A percentile compares a stretch with the other conserved stretches of the same genome.
Evolutionary conservation across 2,888 invertebrate species (phyloP).

Genomic region (Drosophila flavopinicola): DNA sequence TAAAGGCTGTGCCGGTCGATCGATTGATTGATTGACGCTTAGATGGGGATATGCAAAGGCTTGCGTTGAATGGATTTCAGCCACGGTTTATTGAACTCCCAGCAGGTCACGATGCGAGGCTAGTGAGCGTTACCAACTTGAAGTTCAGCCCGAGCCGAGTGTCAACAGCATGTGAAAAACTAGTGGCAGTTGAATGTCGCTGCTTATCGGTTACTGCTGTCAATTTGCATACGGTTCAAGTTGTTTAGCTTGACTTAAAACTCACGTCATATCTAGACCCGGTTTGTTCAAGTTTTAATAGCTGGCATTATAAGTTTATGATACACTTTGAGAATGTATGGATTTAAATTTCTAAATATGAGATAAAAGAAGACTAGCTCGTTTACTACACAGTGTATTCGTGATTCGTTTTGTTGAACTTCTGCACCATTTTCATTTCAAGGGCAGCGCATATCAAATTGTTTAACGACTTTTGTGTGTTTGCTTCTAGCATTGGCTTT

Average conservation of each 20-base stretch:
- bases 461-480: slow-evolving; percentile 65
- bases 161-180: background rate
- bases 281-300: slow-evolving; percentile 28
- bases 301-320: background rate
- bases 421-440: slow-evolving; percentile 40
- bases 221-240: slow-evolving; percentile 66
- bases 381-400: slow-evolving; percentile 4
- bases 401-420: slow-evolving; percentile 16
- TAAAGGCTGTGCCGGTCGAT: slow-evolving; percentile 35
- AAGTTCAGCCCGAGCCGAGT: background rate
- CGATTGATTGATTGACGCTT: slow-evolving; percentile 42
- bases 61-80: slow-evolving; percentile 22
- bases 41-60: slow-evolving; percentile 17
- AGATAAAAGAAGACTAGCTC: too few relatives aligned
- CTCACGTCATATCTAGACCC: slow-evolving; percentile 38
- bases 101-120: background rate
- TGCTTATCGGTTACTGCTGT: slow-evolving; percentile 36
- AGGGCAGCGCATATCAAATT: slow-evolving; percentile 74
- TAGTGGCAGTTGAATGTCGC: slow-evolving; percentile 14
- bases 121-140: slow-evolving; percentile 7
- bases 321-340: background rate
- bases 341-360: too few relatives aligned
- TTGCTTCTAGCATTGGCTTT: slow-evolving; percentile 31
- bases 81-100: slow-evolving; percentile 27
- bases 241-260: slow-evolving; percentile 32